phyloP scores from a whole-genome alignment of 1,140 invertebrate species.

The Trichomalopsis sarcophagae region DNA sequence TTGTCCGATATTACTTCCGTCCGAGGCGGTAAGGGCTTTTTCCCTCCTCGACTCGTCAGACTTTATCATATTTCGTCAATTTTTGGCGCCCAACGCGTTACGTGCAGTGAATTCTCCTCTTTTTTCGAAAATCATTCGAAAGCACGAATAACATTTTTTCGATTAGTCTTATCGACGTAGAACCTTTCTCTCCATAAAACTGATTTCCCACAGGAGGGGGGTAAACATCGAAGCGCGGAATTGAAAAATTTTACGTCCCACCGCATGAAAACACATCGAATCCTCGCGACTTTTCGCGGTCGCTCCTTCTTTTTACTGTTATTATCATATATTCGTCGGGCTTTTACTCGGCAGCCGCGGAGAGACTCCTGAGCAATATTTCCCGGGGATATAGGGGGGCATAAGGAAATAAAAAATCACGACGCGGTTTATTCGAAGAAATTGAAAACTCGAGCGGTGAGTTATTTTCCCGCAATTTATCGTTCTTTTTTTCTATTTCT shows the following conservation, averaged over 20 bases:
- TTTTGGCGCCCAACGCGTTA: background rate
- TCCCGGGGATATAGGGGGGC: background rate
- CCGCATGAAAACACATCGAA: slow-evolving; percentile 16
- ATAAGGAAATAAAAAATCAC: slow-evolving; percentile 9
- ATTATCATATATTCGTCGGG: background rate
- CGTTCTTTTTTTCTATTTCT: too few relatives aligned
- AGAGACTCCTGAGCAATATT: slow-evolving; percentile 18
- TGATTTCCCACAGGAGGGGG: background rate
- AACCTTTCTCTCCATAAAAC: slow-evolving; percentile 13
- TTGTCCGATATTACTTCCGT: slow-evolving; percentile 43
- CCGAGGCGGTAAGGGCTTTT: slow-evolving; percentile 24
- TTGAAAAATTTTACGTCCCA: slow-evolving; percentile 20
- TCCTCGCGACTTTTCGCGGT: slow-evolving; percentile 26
- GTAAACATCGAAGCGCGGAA: background rate
- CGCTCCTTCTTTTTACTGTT: background rate
- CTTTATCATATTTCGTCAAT: slow-evolving; percentile 48
- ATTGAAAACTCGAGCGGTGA: background rate
- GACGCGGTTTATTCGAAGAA: slow-evolving; percentile 32
- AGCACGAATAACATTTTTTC: background rate
- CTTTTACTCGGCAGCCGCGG: background rate
- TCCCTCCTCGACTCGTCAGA: background rate
- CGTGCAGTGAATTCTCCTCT: slow-evolving; percentile 17
- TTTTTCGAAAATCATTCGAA: background rate
- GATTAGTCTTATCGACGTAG: background rate
- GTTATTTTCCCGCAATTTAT: too few relatives aligned